These are phyloP conservation scores for Heliconius melpomene DNA, from an alignment of 1,140 invertebrate species.

Conservation along the genomic window DNA sequence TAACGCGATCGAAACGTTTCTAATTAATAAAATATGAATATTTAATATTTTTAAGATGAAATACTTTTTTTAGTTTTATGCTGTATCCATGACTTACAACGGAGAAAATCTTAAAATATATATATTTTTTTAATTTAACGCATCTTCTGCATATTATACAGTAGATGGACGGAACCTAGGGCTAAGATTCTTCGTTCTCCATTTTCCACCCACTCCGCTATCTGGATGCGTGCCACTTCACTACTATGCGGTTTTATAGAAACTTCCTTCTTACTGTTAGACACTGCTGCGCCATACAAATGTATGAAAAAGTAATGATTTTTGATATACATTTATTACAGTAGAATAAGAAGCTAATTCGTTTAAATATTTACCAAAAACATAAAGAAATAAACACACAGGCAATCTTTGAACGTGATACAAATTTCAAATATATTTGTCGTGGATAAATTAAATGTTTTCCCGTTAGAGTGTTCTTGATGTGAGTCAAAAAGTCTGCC, in stretches of 20 bases:
- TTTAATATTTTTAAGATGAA: not conserved
- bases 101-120: too few species aligned
- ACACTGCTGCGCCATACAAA: too few species aligned
- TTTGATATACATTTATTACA: not conserved
- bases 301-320: too few species aligned
- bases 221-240: too few species aligned
- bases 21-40: not conserved
- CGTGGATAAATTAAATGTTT: slow-evolving; percentile 1
- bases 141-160: too few species aligned
- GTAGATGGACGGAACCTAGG: too few species aligned
- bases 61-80: not conserved
- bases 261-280: too few species aligned
- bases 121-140: too few species aligned
- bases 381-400: not conserved
- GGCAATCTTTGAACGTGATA: not conserved
- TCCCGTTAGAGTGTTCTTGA: not conserved
- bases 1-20: slow-evolving; percentile 4
- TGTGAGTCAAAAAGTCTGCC: not conserved
- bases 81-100: too few species aligned
- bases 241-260: too few species aligned
- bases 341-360: not conserved
- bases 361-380: not conserved
- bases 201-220: too few species aligned
- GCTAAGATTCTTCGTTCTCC: too few species aligned
- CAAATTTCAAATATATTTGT: not conserved